Evolutionary conservation across 2,888 invertebrate genomes (phyloP).

Genomic region (Pasiphila rectangulata): DNA sequence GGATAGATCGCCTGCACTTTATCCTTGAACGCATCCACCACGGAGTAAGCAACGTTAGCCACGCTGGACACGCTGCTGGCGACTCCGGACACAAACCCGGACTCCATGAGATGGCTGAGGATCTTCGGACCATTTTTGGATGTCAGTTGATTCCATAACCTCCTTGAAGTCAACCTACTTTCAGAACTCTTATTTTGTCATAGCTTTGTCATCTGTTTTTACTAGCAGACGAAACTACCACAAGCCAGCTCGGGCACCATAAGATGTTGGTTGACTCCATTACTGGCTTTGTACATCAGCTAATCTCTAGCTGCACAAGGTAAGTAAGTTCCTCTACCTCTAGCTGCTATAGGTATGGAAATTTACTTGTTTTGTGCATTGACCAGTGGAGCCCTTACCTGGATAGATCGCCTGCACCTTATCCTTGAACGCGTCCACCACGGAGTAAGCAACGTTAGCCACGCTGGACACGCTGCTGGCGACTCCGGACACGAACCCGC

Average conservation of each 20-base stretch:
- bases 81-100: slow-evolving; percentile 70
- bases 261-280: too few species aligned
- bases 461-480: slow-evolving; percentile 68
- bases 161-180: too few species aligned
- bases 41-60: slow-evolving; percentile 61
- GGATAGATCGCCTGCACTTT: slow-evolving; percentile 80
- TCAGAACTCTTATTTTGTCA: too few species aligned
- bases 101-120: slow-evolving; percentile 81
- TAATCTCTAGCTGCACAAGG: too few species aligned
- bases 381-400: slow-evolving; percentile 51
- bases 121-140: too few species aligned
- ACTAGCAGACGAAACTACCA: too few species aligned
- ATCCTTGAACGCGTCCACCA: slow-evolving; percentile 74
- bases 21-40: slow-evolving; percentile 74
- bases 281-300: too few species aligned
- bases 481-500: slow-evolving; percentile 73
- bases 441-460: slow-evolving; percentile 61
- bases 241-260: too few species aligned
- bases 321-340: too few species aligned
- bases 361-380: neutral
- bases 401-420: slow-evolving; percentile 80
- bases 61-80: slow-evolving; percentile 68
- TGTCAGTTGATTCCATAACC: too few species aligned
- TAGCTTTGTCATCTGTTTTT: too few species aligned
- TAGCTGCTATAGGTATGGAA: too few species aligned